Conservation (phyloP, 2,113 vertebrate species). For the Cyanoramphus novaezelandiae region DNA sequence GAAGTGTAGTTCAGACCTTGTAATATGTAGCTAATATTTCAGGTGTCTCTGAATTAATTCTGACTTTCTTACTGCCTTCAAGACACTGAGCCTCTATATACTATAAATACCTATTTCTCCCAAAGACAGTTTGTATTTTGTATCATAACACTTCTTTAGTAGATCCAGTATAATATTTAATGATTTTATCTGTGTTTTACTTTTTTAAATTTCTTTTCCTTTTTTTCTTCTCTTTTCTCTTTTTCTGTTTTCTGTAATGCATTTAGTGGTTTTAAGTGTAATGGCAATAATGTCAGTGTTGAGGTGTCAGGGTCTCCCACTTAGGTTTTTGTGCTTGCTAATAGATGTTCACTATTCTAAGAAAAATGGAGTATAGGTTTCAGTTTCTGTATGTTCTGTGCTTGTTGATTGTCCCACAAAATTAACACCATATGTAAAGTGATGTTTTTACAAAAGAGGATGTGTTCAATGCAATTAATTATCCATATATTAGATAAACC, state of each 20-base stretch:
- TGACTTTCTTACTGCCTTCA: not conserved
- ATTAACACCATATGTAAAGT: not conserved
- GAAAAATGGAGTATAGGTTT: not conserved
- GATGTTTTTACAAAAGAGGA: not conserved
- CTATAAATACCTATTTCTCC: not conserved
- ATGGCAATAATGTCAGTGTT: not conserved
- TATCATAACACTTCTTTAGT: not conserved
- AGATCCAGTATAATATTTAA: not conserved
- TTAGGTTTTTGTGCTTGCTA: not conserved
- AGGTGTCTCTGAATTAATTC: not conserved
- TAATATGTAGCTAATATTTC: not conserved
- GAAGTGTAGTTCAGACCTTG: not conserved
- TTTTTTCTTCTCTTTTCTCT: not conserved
- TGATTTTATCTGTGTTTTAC: not conserved
- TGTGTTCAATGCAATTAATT: not conserved
- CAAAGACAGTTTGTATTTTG: not conserved
- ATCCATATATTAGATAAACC: not conserved
- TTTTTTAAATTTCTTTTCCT: not conserved
- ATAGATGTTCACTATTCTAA: not conserved
- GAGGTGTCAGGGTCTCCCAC: not conserved
- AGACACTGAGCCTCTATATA: not conserved
- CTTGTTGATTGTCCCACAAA: not conserved
- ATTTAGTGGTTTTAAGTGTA: not conserved
- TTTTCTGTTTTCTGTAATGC: not conserved
- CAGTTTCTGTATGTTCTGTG: not conserved